Evolutionary conservation across 2,797 vertebrate genomes (phyloP), one percentile per base, ranked within the genome.

Genomic region (Phylloscopus collybita): DNA sequence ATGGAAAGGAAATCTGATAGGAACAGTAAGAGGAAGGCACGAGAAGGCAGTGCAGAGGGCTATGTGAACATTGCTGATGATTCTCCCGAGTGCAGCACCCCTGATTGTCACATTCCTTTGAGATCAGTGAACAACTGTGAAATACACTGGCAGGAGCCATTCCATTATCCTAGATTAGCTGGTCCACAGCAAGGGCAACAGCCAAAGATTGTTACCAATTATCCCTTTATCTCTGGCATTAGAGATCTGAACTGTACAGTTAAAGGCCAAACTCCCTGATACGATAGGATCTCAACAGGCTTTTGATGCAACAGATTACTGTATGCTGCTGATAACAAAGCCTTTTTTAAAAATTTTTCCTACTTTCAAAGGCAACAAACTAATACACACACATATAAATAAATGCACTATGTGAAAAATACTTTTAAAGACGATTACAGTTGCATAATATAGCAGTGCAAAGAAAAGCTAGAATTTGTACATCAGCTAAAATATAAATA

Each of bases 1-100:
- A 88, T 88, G 89, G 95, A 95, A 96, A 95, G 83, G 95, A 93
- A 94, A 95, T 25, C 80, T 95, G 93, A 94, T 92, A 97, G 94
- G 95, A 92, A 96, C 64, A 96, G 80, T 97, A 92, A 95, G 86
- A 94, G 94, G 90, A 96, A 94, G 91, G 93, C 90, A 94, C 90
- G 64, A 95, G 95, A 69, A 94, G 88, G 93, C 86, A 94, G 80
- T 93, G 91, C 93, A 95, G 95, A 96, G 93, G 95, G 88, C 90
- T 95, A 87, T 80, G 91, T 91, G 83, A 93, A 62, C 89, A 96
- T 51, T 93, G 92, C 75, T 94, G 92, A 72, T 89, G 92, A 83
- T 90, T 96, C 85, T 95, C 93, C 85, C 9, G 1, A 92, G 73
- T 69, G 89, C 26, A 0, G 79, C 89, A 93, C 76, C 95, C 95